phyloP scores from a whole-genome alignment of 2,113 vertebrate species.

The Thunnus thynnus region DNA sequence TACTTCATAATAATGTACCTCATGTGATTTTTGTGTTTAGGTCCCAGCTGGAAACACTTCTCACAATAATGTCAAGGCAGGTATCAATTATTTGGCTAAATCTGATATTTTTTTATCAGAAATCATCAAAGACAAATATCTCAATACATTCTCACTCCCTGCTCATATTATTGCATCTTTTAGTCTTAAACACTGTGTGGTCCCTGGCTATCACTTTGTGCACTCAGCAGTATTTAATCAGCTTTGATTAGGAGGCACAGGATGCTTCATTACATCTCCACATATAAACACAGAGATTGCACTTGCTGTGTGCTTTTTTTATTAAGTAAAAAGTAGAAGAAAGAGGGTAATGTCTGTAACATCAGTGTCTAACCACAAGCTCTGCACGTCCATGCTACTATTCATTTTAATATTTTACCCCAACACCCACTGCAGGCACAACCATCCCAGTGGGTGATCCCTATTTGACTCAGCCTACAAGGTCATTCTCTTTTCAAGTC shows the following conservation, averaged over 20 bases:
- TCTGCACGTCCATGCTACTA: constrained; percentile 3
- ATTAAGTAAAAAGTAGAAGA: background rate
- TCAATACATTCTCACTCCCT: background rate
- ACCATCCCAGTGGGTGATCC: constrained; percentile 3
- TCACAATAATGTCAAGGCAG: too few relatives aligned
- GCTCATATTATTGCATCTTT: background rate
- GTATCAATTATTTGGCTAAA: too few relatives aligned
- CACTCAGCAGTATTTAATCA: constrained; percentile 1
- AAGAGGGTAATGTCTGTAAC: background rate
- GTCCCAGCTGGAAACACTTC: too few relatives aligned
- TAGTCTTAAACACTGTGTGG: background rate
- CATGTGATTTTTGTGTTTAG: background rate
- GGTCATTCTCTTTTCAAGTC: constrained; percentile 18
- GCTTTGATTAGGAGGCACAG: constrained; percentile 16
- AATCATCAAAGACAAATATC: background rate
- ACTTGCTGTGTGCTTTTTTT: background rate
- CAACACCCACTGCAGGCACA: constrained; percentile 8
- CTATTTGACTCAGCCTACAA: constrained; percentile 10
- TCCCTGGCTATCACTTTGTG: background rate
- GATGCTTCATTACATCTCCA: background rate
- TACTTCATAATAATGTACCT: constrained; percentile 10
- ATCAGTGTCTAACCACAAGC: constrained; percentile 1
- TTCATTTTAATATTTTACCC: constrained; percentile 26
- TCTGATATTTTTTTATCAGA: background rate
- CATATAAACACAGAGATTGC: constrained; percentile 1